These are phyloP conservation scores for Crotalus adamanteus DNA, from an alignment of 2,797 vertebrate genomes.

Conservation along the genomic window DNA sequence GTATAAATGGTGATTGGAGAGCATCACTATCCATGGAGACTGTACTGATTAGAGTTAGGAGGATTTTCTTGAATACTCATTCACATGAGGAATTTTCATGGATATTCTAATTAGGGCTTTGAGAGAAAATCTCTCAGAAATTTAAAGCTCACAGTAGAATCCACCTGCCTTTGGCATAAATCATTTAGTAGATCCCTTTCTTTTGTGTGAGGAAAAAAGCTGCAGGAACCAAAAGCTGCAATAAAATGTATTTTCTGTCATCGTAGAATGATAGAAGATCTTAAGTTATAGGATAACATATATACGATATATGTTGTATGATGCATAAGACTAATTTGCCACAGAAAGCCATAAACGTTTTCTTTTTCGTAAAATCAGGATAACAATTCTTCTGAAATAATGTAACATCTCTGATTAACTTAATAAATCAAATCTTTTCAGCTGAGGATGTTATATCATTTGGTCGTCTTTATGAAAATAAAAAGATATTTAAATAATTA, in stretches of 20 bases:
- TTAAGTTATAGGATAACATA: background rate
- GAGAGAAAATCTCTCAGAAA: background rate
- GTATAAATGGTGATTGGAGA: background rate
- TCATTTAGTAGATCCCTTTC: background rate
- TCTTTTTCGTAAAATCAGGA: background rate
- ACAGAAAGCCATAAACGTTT: background rate
- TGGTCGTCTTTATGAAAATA: background rate
- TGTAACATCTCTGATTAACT: background rate
- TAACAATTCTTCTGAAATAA: background rate
- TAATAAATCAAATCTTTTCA: background rate
- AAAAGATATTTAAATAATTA: background rate
- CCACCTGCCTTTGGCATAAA: background rate
- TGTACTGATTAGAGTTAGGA: background rate
- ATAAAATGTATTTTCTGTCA: background rate
- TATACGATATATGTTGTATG: background rate
- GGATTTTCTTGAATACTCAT: background rate
- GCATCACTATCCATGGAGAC: background rate
- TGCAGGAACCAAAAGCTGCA: background rate
- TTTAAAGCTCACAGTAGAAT: background rate
- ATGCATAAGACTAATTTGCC: background rate
- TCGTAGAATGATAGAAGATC: background rate
- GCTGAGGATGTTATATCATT: background rate
- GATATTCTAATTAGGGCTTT: background rate
- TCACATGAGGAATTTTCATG: background rate
- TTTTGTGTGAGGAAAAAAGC: background rate